phyloP scores from a whole-genome alignment of 1,140 invertebrate species.

The Aphis craccivora region DNA sequence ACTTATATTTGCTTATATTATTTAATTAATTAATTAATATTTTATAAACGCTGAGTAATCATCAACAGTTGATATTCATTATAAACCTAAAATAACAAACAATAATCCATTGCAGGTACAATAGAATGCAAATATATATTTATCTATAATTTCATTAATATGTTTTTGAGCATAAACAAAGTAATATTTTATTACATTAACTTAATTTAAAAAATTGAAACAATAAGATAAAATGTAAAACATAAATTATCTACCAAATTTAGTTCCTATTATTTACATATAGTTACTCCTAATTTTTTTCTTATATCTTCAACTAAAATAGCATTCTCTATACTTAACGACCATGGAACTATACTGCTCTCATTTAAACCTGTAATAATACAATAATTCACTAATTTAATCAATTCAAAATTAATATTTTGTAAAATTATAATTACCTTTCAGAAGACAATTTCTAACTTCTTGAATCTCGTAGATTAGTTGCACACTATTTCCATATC shows the following conservation, averaged over 20 bases:
- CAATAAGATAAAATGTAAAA: not conserved
- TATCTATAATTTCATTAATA: not conserved
- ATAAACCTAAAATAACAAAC: not conserved
- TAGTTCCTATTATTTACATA: not conserved
- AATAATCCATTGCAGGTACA: not conserved
- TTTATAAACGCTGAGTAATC: not conserved
- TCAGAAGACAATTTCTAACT: conserved; percentile 72
- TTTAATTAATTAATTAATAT: not conserved
- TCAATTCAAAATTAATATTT: not conserved
- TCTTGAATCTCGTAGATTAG: conserved; percentile 78
- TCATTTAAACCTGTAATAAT: conserved; percentile 34
- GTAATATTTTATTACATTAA: not conserved
- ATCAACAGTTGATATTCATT: not conserved
- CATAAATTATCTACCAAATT: not conserved
- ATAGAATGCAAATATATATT: not conserved
- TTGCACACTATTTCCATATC: conserved; percentile 75
- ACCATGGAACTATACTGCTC: conserved; percentile 24
- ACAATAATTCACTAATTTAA: not conserved
- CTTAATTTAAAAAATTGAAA: not conserved
- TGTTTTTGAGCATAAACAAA: not conserved
- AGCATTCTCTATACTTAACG: conserved; percentile 1
- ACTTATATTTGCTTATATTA: not conserved
- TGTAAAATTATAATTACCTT: conserved; percentile 65
- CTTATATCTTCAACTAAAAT: conserved; percentile 48
- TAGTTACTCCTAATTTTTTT: conserved; percentile 33